phyloP scores from a whole-genome alignment of 2,113 vertebrate species.

The Tiliqua scincoides region DNA sequence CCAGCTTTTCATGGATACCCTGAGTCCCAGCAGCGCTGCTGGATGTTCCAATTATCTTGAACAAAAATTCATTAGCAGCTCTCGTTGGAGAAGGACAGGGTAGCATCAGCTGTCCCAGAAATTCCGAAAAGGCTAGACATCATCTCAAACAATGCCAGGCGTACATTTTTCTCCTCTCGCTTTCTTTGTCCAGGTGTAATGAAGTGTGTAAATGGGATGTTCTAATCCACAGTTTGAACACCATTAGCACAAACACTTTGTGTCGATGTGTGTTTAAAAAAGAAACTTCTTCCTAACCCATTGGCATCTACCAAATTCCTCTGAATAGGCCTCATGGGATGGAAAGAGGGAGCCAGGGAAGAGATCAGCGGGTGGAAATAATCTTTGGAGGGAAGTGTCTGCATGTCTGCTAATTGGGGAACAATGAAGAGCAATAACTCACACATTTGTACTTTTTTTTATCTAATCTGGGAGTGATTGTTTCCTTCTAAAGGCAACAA shows the following conservation, averaged over 20 bases:
- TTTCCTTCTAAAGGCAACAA: background rate
- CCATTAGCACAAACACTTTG: conserved; percentile 70
- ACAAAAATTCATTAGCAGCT: conserved; percentile 89
- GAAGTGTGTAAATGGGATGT: conserved; percentile 85
- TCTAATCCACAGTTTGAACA: conserved; percentile 78
- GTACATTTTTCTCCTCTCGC: conserved; percentile 75
- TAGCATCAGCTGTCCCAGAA: conserved; percentile 79
- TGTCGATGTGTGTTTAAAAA: conserved; percentile 62
- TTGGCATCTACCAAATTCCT: conserved; percentile 80
- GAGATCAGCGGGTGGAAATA: background rate
- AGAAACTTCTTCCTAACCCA: conserved; percentile 68
- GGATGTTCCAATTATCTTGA: conserved; percentile 86
- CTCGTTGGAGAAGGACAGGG: conserved; percentile 66
- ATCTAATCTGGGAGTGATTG: conserved; percentile 27
- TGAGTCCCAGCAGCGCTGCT: conserved; percentile 58
- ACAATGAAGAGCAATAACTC: conserved; percentile 25
- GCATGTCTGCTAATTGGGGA: conserved; percentile 26
- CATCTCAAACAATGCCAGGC: conserved; percentile 81
- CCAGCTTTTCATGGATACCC: conserved; percentile 82
- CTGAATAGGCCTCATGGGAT: background rate
- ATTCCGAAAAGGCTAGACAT: conserved; percentile 80
- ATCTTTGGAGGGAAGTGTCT: background rate
- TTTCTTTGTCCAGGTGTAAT: conserved; percentile 87
- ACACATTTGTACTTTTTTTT: conserved; percentile 35
- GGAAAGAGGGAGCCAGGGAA: background rate